Percentiles rank a stretch among this genome's conserved stretches.
phyloP scores from a whole-genome alignment of 2,797 vertebrate genomes.

The Selene dorsalis region DNA sequence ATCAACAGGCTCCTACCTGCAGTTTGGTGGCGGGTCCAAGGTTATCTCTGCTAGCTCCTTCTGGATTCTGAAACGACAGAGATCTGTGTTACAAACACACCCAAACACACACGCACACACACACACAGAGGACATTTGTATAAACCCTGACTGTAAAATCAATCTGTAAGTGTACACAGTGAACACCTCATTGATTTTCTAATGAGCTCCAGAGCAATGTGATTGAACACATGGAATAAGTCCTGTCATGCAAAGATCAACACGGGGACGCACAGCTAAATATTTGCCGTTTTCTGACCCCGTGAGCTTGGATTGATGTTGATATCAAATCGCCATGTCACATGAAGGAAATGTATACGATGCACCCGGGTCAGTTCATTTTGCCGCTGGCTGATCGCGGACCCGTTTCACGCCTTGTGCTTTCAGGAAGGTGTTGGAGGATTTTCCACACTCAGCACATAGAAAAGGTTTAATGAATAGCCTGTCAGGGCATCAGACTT shows the following conservation, averaged over 20 bases:
- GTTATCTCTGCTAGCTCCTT: conserved; percentile 98
- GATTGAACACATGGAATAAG: conserved; percentile 49
- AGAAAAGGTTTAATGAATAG: conserved; percentile 46
- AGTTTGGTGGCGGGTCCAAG: conserved; percentile 95
- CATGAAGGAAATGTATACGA: conserved; percentile 36
- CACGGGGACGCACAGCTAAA: conserved; percentile 15
- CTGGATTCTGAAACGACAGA: conserved; percentile 90
- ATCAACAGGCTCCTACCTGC: conserved; percentile 91
- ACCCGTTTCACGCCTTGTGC: conserved; percentile 1
- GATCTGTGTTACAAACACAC: conserved; percentile 45
- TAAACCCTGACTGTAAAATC: conserved; percentile 67
- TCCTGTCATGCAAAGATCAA: conserved; percentile 57
- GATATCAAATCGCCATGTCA: conserved; percentile 45
- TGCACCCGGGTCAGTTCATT: conserved; percentile 31
- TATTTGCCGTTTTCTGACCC: conserved; percentile 33
- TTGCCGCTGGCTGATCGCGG: conserved; percentile 13
- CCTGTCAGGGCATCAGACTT: conserved; percentile 40
- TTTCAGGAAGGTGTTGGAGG: conserved; percentile 9
- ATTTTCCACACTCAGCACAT: conserved; percentile 28
- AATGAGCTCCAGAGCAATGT: conserved; percentile 63
- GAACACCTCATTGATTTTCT: conserved; percentile 75
- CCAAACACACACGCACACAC: conserved; percentile 15
- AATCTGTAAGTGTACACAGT: conserved; percentile 59
- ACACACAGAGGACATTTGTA: conserved; percentile 44
- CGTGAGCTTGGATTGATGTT: not conserved